Conservation (phyloP, 2,113 vertebrate genomes). For the Malurus melanocephalus region DNA sequence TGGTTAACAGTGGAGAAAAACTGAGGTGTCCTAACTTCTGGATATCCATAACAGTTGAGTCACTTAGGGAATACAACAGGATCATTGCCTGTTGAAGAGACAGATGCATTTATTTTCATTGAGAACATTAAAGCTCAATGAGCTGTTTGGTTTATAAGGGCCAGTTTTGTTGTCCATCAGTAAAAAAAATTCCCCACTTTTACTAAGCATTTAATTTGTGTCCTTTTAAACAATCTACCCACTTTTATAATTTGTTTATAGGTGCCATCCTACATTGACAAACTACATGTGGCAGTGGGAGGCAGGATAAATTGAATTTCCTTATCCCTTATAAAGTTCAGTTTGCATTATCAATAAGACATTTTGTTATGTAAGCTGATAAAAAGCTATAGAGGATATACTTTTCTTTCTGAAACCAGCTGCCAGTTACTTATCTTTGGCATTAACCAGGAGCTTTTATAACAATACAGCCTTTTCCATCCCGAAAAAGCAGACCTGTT, state of each 20-base stretch:
- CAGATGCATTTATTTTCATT: background rate
- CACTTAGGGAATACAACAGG: background rate
- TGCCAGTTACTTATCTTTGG: background rate
- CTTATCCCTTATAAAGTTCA: background rate
- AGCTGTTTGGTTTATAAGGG: slow-evolving; percentile 11
- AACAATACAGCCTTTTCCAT: slow-evolving; percentile 9
- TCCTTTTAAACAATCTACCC: background rate
- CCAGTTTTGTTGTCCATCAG: background rate
- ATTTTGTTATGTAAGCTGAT: background rate
- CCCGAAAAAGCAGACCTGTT: background rate
- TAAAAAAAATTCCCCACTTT: background rate
- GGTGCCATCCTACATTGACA: background rate
- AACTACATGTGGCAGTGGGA: background rate
- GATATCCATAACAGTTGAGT: background rate
- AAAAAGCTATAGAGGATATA: background rate
- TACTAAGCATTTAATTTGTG: background rate
- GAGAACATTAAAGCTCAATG: background rate
- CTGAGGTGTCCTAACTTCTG: background rate
- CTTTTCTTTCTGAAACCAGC: background rate
- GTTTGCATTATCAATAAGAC: background rate
- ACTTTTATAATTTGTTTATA: background rate
- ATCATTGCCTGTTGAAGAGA: background rate
- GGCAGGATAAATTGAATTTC: slow-evolving; percentile 45
- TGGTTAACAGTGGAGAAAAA: background rate
- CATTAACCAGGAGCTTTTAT: background rate